Base-by-base conservation (phyloP, 2,113 vertebrate genomes). In the Leuciscus idus region DNA sequence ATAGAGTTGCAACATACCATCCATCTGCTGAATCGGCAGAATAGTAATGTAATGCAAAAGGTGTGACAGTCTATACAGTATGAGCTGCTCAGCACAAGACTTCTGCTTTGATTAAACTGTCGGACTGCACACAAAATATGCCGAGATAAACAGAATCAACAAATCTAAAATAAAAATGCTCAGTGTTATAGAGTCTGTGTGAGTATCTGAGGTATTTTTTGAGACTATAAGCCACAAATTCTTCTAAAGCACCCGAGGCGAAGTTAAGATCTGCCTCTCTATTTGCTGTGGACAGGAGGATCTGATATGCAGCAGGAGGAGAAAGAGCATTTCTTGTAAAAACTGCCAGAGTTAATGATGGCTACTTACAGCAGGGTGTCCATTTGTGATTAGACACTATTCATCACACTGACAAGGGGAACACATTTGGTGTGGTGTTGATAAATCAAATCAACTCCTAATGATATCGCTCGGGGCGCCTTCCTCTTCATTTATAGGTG, bases 381-480 rank as follows among this genome's bases (percentile, higher is more conserved):
- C 85, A 87, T 87, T 83, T 88, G 61, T 74, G 87, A 87, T 87
- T 86, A 85, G 77, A 75, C 78, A 68, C 72, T 70, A 87, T 90
- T 64, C 57, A 70, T 87, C 83, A 88, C 52, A 23, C 28, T 36
- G 84, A 88, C 88, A 87, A 80, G 73, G 39, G 52, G 57, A 87
- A 87, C 84, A 86, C 80, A 75, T 89, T 83, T 85, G 73, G 79
- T 68, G 57, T 87, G 79, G 74, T 85, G 88, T 74, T 87, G 79
- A 89, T 84, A 80, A 84, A 87, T 87, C 86, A 86, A 75, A 87
- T 87, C 72, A 68, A 57, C 62, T 80, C 66, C 23, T 87, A 88
- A 88, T 89, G 79, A 88, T 81, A 78, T 43, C 5, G 73, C 86
- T 81, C 33, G 12, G 33, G 75, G 64, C 75, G 59, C 28, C 74